Conservation (phyloP, 2,113 vertebrate species). For the Pelusios castaneus region DNA sequence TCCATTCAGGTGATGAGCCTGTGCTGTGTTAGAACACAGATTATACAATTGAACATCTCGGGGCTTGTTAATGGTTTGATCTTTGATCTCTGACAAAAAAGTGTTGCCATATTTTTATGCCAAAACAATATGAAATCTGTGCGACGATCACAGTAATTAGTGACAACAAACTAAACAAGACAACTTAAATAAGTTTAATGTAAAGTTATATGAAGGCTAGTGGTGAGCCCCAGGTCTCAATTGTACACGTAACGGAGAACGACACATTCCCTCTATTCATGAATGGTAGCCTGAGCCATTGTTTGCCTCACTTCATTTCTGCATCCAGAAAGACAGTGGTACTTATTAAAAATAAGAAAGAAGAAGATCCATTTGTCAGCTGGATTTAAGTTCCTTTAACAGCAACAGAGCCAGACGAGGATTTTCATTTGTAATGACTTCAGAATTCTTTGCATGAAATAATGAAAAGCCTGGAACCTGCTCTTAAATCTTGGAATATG, state of each 20-base stretch:
- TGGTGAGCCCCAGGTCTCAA: background rate
- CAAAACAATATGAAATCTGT: conserved; percentile 51
- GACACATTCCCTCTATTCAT: background rate
- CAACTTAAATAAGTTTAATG: background rate
- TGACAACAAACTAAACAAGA: conserved; percentile 25
- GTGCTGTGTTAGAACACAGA: background rate
- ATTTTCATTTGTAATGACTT: background rate
- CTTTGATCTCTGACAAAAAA: too few species aligned
- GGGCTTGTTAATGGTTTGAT: background rate
- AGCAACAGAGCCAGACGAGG: background rate
- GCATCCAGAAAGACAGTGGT: background rate
- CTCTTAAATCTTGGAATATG: background rate
- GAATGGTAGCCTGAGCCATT: background rate
- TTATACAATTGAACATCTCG: background rate
- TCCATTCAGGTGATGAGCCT: background rate
- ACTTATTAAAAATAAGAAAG: rapidly evolving
- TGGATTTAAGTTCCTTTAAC: background rate
- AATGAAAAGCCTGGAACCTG: conserved; percentile 30
- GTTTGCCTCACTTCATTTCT: rapidly evolving
- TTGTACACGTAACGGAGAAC: background rate
- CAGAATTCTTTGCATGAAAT: conserved; percentile 24
- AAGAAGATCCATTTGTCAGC: background rate
- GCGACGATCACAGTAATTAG: conserved; percentile 38
- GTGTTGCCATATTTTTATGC: conserved; percentile 36
- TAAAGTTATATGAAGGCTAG: background rate